phyloP scores from a whole-genome alignment of 2,888 invertebrate species.

The Caenorhabditis panamensis region DNA sequence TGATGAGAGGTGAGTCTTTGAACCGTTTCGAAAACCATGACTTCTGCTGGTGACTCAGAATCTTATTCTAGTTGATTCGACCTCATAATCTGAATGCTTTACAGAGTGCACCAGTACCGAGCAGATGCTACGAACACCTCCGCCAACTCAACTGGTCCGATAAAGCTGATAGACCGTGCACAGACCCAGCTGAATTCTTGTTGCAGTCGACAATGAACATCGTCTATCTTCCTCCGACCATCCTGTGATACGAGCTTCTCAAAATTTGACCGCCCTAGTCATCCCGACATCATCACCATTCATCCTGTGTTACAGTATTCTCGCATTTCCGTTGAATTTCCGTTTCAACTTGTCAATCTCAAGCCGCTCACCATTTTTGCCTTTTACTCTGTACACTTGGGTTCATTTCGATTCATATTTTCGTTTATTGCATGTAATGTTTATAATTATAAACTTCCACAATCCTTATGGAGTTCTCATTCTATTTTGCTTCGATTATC shows the following conservation, averaged over 20 bases:
- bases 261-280: slow-evolving; percentile 41
- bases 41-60: no score
- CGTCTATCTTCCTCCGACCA: not conserved
- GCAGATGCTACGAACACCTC: slow-evolving; percentile 52
- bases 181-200: slow-evolving; percentile 62
- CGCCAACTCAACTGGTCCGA: slow-evolving; percentile 35
- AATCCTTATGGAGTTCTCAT: not conserved
- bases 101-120: slow-evolving; percentile 69
- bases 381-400: slow-evolving; percentile 49
- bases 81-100: slow-evolving; percentile 8
- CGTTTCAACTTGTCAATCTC: slow-evolving; percentile 41
- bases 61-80: no score
- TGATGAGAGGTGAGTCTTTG: slow-evolving; percentile 74
- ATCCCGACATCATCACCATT: slow-evolving; percentile 9
- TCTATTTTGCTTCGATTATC: not conserved
- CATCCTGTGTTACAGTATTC: slow-evolving; percentile 49
- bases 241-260: slow-evolving; percentile 49
- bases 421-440: not conserved
- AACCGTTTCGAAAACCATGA: not conserved
- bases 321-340: slow-evolving; percentile 37
- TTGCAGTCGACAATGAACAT: slow-evolving; percentile 42
- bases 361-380: slow-evolving; percentile 40
- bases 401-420: slow-evolving; percentile 14
- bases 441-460: no score
- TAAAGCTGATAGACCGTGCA: slow-evolving; percentile 73